Conservation (phyloP, 1,140 invertebrate genomes). For the Brachionus paranguensis region DNA sequence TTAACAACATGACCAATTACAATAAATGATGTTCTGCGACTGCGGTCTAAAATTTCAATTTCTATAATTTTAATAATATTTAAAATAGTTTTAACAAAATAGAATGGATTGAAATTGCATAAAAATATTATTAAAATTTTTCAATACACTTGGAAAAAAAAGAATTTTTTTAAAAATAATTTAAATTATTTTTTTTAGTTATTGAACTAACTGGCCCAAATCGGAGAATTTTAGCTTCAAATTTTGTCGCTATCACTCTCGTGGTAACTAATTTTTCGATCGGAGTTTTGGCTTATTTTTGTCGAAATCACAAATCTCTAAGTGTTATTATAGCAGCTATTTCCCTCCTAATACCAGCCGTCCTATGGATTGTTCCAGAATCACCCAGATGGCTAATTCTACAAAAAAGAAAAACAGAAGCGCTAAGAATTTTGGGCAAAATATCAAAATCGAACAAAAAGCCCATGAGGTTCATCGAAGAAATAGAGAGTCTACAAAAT, state of each 20-base stretch:
- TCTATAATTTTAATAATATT: no score
- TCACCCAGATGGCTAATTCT: slow-evolving; percentile 25
- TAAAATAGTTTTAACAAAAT: no score
- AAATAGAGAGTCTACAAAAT: background rate
- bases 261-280: slow-evolving; percentile 7
- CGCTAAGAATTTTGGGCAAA: background rate
- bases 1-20: no score
- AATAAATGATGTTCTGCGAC: no score
- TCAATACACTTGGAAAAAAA: no score
- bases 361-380: background rate
- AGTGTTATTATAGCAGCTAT: background rate
- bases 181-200: background rate
- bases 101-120: no score
- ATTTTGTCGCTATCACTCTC: background rate
- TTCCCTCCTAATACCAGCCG: background rate
- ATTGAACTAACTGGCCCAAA: background rate
- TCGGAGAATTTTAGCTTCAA: background rate
- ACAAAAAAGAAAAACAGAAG: background rate
- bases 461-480: background rate
- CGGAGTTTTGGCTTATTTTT: slow-evolving; percentile 11
- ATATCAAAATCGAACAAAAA: slow-evolving; percentile 33
- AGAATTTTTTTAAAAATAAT: no score
- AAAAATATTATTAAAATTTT: no score
- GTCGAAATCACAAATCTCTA: background rate
- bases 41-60: no score